Evolutionary conservation across 1,140 invertebrate species (phyloP).

Genomic region (Pseudomyrmex flavicornis): DNA sequence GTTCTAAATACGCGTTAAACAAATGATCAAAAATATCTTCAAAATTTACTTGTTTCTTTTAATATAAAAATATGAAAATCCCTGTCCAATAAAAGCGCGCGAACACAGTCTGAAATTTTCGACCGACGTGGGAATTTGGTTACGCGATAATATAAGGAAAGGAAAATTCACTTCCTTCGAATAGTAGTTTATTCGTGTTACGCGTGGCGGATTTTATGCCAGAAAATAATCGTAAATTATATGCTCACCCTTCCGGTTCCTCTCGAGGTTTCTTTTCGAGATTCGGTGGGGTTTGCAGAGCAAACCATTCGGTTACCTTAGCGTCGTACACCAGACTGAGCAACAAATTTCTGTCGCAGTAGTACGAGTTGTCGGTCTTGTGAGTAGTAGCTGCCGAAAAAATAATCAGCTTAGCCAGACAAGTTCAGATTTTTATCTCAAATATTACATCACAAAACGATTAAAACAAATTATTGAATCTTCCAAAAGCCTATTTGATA

Average conservation of each 20-base stretch:
- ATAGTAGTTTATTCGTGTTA: conserved; percentile 26
- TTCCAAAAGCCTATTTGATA: no score
- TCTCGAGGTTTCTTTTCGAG: conserved; percentile 88
- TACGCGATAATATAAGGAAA: conserved; percentile 36
- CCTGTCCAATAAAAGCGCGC: not conserved
- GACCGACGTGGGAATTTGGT: not conserved
- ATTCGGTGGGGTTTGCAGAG: conserved; percentile 81
- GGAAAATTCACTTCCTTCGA: conserved; percentile 25
- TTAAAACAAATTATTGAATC: no score
- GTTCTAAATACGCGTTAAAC: conserved; percentile 20
- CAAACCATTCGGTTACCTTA: conserved; percentile 93
- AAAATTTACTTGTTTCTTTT: not conserved
- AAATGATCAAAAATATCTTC: not conserved
- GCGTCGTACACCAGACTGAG: conserved; percentile 95
- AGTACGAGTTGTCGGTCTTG: conserved; percentile 87
- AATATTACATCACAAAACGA: no score
- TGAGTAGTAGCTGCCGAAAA: conserved; percentile 83
- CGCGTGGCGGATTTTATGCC: conserved; percentile 3
- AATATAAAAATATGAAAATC: not conserved
- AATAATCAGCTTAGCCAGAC: not conserved
- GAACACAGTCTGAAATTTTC: not conserved
- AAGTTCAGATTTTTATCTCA: no score
- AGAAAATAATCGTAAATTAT: conserved; percentile 1
- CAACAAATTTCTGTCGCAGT: conserved; percentile 93
- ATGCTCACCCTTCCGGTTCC: conserved; percentile 88